Base-by-base conservation (phyloP, 2,113 vertebrate species). In the Ellobius talpinus region DNA sequence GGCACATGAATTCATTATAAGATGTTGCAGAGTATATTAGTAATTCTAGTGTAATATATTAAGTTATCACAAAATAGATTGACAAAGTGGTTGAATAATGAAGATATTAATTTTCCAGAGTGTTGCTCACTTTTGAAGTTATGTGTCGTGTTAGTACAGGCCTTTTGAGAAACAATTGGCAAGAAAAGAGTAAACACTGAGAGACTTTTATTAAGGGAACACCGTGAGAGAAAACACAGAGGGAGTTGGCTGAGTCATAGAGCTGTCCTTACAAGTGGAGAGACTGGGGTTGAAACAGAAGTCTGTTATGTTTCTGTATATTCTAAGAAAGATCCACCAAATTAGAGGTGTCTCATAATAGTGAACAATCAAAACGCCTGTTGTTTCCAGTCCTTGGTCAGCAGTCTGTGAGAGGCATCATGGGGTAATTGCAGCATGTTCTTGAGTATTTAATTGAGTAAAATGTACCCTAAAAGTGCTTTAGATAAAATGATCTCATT, bases 21-120 rank as follows among this genome's bases (percentile, higher is more conserved):
- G 96, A 68, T 47, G 5, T 89, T 93, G 87, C 19, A 33, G 85
- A 91, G 39, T 52, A 70, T 81, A 68, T 92, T 76, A 79, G 65
- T 90, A 29, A 72, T 94, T 58, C 73, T 93, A 79, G 47, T 45
- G 21, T 55, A 42, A 31, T 74, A 6, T 68, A 10, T 79, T 95
- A 84, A 89, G 72, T 95, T 85, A 19, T 63, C 42, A 12, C 92
- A 65, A 93, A 96, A 77, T 39, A 74, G 50, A 61, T 79, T 31
- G 79, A 77, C 19, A 89, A 65, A 33, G 26, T 94, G 42, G n/a
- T 66, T 84, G 33, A 91, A 88, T 82, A 47, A 50, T 74, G 31
- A 87, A 90, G 19, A 17, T 76, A 36, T 84, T 93, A 50, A 26
- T 93, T 95, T 97, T 96, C 52, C 72, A 93, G 29, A 87, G n/a